These are phyloP conservation scores for Crossocerus cetratus DNA, from an alignment of 2,888 invertebrate species.

Conservation along the genomic window DNA sequence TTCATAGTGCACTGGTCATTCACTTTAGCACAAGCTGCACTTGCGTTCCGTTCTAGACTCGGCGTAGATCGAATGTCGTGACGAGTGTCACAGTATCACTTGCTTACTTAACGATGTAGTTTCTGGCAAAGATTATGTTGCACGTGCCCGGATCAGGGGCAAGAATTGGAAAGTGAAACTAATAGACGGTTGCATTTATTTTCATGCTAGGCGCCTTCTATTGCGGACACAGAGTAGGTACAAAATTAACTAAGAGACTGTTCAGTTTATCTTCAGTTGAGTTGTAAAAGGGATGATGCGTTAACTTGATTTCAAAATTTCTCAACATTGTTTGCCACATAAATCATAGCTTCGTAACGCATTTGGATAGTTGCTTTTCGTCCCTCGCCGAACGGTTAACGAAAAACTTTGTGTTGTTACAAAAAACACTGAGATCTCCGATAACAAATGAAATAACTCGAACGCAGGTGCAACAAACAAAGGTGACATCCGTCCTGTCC, in stretches of 20 bases:
- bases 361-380: background rate
- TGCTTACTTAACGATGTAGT: constrained; percentile 41
- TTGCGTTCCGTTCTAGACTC: constrained; percentile 20
- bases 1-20: constrained; percentile 21
- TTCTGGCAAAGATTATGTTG: constrained; percentile 33
- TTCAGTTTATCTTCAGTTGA: constrained; percentile 39
- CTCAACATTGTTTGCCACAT: background rate
- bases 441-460: constrained; percentile 15
- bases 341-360: background rate
- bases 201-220: constrained; percentile 76
- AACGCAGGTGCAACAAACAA: constrained; percentile 86
- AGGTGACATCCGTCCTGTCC: constrained; percentile 90
- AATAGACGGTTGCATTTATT: constrained; percentile 72
- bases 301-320: background rate
- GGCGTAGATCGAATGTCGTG: constrained; percentile 36
- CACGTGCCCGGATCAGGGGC: constrained; percentile 34
- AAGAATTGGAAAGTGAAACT: constrained; percentile 51
- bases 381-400: constrained; percentile 13
- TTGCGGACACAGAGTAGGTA: constrained; percentile 76
- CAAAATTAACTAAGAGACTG: constrained; percentile 55
- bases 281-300: constrained; percentile 9
- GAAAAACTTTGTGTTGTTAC: constrained; percentile 10
- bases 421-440: no score
- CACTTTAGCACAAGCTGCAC: constrained; percentile 38
- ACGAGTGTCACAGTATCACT: constrained; percentile 50